Evolutionary conservation across 2,113 vertebrate genomes (phyloP), one percentile per base, ranked within the genome.

Genomic region (Pitta sordida): DNA sequence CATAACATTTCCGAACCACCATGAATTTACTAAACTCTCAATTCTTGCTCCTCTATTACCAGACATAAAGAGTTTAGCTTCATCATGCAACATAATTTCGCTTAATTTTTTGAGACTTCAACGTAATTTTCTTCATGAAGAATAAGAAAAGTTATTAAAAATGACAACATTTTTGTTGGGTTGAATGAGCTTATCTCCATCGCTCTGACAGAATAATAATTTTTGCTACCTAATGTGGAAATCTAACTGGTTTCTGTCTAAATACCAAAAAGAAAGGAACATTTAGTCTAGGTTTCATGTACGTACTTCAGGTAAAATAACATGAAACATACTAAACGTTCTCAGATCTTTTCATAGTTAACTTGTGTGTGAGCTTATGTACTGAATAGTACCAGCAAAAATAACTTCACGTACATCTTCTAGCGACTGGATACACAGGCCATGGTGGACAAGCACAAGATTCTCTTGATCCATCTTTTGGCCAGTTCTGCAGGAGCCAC

Each of bases 161-260:
- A 95, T 68, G 84, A 92, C 88, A 95, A 83, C 51, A 22, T 91
- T 86, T 88, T 26, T 83, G 81, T 83, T 80, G 80, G 95, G 77
- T 94, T 94, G 92, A 95, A 69, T 71, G 77, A 90, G 87, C 62
- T 91, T 91, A 90, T 93, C 59, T 87, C 59, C 68, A 92, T 93
- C 59, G 22, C 44, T 94, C 63, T 67, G 80, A 39, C 80, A 70
- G 65, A 92, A 85, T 69, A 90, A 39, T 6, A 86, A 43, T 87
- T 59, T 83, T 27, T 43, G 76, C 83, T 95, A 53, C 41, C 80
- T 69, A 74, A 76, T 23, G 43, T 73, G 51, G 83, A 46, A 92
- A 63, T 46, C 60, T 97, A 96, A 96, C 94, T 95, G 67, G 37
- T 52, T 94, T 86, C 86, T 88, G 70, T 56, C 52, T 60, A 87